Conservation (phyloP, 1,140 invertebrate species). For the Mercenaria mercenaria region DNA sequence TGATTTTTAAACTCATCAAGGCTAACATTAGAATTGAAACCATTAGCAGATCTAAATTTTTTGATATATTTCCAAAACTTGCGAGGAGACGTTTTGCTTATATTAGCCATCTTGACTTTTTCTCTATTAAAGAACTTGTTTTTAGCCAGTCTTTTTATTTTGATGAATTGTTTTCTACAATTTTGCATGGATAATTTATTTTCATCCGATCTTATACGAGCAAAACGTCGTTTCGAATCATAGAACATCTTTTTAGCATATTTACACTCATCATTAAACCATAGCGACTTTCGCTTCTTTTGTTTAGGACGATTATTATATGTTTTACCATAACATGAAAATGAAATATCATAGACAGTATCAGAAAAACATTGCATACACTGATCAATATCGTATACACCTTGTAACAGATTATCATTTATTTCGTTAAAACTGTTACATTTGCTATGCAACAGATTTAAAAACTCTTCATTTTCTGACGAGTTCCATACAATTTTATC, state of each 20-base stretch:
- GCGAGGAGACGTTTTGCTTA: constrained; percentile 24
- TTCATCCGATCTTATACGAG: not conserved
- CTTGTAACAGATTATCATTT: not conserved
- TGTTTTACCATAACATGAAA: constrained; percentile 20
- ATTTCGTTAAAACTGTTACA: not conserved
- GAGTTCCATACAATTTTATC: not conserved
- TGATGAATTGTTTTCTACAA: constrained; percentile 15
- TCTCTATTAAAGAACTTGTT: constrained; percentile 26
- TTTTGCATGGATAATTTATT: constrained; percentile 21
- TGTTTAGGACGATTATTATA: constrained; percentile 13
- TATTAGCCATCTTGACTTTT: constrained; percentile 29
- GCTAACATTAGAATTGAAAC: constrained; percentile 15
- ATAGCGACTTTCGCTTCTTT: constrained; percentile 42
- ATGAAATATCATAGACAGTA: constrained; percentile 33
- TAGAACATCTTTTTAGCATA: constrained; percentile 11
- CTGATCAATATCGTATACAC: constrained; percentile 28
- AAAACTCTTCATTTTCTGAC: not conserved
- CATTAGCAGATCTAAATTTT: constrained; percentile 7
- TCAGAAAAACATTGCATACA: constrained; percentile 41
- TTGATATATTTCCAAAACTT: constrained; percentile 46
- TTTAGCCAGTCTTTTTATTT: constrained; percentile 19
- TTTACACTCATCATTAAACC: constrained; percentile 49
- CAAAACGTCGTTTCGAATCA: constrained; percentile 10
- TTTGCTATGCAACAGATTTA: not conserved
- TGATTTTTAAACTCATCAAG: constrained; percentile 46